A percentile compares a stretch with the other conserved stretches of the same genome.
Conservation (phyloP, 2,888 invertebrate species). For the Volucella inanis region DNA sequence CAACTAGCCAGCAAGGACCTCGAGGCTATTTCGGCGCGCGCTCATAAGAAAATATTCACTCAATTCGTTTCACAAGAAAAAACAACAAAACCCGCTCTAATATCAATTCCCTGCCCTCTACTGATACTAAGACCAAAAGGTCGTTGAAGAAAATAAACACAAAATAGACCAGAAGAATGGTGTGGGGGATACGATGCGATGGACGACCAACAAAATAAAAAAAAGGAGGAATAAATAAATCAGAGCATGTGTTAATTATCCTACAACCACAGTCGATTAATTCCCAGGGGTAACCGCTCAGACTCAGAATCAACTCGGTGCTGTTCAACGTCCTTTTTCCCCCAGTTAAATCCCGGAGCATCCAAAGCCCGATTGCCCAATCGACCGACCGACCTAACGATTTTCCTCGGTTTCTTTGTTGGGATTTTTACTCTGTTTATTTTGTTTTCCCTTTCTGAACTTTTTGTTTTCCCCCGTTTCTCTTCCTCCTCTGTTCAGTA, state of each 20-base stretch:
- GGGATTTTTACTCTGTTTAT: slow-evolving; percentile 34
- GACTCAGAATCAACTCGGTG: slow-evolving; percentile 25
- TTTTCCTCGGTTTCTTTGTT: slow-evolving; percentile 44
- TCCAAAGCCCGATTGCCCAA: slow-evolving; percentile 40
- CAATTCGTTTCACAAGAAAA: not conserved
- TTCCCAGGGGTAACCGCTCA: slow-evolving; percentile 72
- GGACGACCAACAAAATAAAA: slow-evolving; percentile 40
- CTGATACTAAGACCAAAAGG: slow-evolving; percentile 30
- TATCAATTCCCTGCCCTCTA: slow-evolving; percentile 14
- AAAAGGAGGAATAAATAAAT: slow-evolving; percentile 79
- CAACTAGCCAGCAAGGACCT: slow-evolving; percentile 26
- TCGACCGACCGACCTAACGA: slow-evolving; percentile 51
- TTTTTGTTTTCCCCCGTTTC: slow-evolving; percentile 10
- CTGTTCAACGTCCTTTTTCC: not conserved
- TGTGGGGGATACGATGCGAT: no score
- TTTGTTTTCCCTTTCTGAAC: slow-evolving; percentile 25
- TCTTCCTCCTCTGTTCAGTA: slow-evolving; percentile 35
- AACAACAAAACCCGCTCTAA: slow-evolving; percentile 29
- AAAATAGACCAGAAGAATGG: slow-evolving; percentile 27
- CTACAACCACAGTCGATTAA: slow-evolving; percentile 75
- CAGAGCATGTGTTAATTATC: slow-evolving; percentile 81
- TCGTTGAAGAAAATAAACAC: slow-evolving; percentile 54
- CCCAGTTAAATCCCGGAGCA: slow-evolving; percentile 38
- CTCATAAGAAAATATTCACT: slow-evolving; percentile 11
- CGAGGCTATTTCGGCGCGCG: slow-evolving; percentile 52